Evolutionary conservation across 2,797 vertebrate genomes (phyloP).

Genomic region (Lates japonicus): DNA sequence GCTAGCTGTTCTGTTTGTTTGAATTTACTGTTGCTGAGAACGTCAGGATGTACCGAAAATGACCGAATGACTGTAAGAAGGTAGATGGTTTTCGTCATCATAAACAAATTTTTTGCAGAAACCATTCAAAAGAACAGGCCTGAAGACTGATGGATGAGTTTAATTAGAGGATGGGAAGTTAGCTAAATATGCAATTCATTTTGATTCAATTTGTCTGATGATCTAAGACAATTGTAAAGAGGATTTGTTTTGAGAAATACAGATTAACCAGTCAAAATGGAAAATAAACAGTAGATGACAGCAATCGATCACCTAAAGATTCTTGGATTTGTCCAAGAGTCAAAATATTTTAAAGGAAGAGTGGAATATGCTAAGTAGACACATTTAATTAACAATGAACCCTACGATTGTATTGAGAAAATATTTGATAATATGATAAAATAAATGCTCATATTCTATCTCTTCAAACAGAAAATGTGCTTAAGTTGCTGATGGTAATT

Average conservation of each 20-base stretch:
- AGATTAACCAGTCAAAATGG: not conserved
- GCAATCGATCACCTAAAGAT: constrained; percentile 65
- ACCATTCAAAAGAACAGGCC: too few relatives aligned
- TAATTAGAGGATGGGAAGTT: too few relatives aligned
- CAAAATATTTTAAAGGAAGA: constrained; percentile 14
- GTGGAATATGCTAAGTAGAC: constrained; percentile 1
- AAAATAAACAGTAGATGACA: not conserved
- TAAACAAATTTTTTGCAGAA: not conserved
- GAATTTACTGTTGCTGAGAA: not conserved
- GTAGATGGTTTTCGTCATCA: too few relatives aligned
- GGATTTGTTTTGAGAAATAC: not conserved
- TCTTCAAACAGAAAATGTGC: constrained; percentile 7
- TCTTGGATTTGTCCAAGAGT: constrained; percentile 16
- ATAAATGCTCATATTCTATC: not conserved
- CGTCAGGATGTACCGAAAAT: not conserved
- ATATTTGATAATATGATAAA: not conserved
- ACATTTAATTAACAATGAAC: not conserved
- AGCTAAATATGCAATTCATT: too few relatives aligned
- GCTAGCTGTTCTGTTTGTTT: not conserved
- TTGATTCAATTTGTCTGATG: not conserved
- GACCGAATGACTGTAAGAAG: not conserved
- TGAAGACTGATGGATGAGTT: too few relatives aligned
- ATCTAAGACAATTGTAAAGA: not conserved
- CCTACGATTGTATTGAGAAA: not conserved
- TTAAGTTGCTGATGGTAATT: constrained; percentile 6